Conservation (phyloP, 2,113 vertebrate genomes). For the Fukomys damarensis region DNA sequence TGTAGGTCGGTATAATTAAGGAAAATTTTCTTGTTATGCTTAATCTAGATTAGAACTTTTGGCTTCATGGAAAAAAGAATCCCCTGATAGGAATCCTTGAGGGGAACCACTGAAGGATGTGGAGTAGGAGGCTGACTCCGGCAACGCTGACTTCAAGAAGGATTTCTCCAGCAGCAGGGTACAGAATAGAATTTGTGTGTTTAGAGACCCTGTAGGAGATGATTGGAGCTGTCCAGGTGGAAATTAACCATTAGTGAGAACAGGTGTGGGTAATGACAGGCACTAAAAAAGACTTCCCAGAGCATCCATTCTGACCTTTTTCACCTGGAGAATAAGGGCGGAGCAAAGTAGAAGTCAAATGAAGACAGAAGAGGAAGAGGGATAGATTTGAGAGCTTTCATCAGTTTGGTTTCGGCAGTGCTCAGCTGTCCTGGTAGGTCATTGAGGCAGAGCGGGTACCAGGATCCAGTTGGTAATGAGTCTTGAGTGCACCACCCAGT, state of each 20-base stretch:
- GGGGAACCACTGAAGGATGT: background rate
- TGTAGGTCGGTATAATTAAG: background rate
- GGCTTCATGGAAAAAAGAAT: background rate
- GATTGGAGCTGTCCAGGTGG: background rate
- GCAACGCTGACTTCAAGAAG: background rate
- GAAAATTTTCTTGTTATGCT: background rate
- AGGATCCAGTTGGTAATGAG: background rate
- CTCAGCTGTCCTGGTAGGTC: background rate
- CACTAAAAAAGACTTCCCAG: background rate
- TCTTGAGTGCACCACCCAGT: background rate
- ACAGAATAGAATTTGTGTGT: background rate
- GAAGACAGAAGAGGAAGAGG: background rate
- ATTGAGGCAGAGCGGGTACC: background rate
- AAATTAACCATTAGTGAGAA: background rate
- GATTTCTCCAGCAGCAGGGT: background rate
- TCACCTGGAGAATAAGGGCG: background rate
- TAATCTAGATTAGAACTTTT: background rate
- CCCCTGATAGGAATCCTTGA: background rate
- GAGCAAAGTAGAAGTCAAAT: background rate
- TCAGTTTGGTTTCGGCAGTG: background rate
- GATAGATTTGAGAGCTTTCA: background rate
- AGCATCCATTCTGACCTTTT: background rate
- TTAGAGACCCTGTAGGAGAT: background rate
- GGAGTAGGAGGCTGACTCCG: background rate
- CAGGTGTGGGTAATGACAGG: background rate